phyloP scores from a whole-genome alignment of 2,888 invertebrate genomes.

The Seladonia tumulorum region DNA sequence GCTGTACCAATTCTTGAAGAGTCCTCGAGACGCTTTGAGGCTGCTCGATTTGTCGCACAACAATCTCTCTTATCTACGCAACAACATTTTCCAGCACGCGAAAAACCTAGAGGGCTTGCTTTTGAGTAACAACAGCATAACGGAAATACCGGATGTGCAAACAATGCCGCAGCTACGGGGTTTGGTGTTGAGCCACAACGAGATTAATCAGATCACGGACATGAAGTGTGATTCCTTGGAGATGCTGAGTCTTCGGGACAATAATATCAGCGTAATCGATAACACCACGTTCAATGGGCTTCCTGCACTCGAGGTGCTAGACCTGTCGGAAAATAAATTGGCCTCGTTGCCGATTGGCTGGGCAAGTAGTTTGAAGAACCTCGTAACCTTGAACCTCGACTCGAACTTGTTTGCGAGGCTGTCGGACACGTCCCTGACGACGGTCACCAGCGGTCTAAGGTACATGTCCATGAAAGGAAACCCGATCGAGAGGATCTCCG shows the following conservation, averaged over 20 bases:
- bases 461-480: background rate
- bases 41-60: background rate
- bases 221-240: slow-evolving; percentile 36
- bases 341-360: background rate
- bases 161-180: accelerated
- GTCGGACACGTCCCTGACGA: background rate
- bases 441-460: background rate
- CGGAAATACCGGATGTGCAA: accelerated
- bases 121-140: slow-evolving; percentile 3
- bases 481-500: background rate
- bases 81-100: background rate
- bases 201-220: accelerated
- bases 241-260: slow-evolving; percentile 71
- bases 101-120: background rate
- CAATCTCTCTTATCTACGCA: background rate
- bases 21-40: background rate
- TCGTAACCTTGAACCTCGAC: background rate
- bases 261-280: slow-evolving; percentile 68
- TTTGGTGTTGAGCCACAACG: slow-evolving; percentile 28
- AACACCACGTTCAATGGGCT: background rate
- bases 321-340: background rate
- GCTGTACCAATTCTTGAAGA: background rate
- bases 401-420: background rate
- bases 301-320: background rate
- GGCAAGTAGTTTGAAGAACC: background rate